Percentiles rank a stretch among this genome's conserved stretches.
Evolutionary conservation across 2,113 vertebrate genomes (phyloP).

Genomic region (Beaufortia kweichowensis): DNA sequence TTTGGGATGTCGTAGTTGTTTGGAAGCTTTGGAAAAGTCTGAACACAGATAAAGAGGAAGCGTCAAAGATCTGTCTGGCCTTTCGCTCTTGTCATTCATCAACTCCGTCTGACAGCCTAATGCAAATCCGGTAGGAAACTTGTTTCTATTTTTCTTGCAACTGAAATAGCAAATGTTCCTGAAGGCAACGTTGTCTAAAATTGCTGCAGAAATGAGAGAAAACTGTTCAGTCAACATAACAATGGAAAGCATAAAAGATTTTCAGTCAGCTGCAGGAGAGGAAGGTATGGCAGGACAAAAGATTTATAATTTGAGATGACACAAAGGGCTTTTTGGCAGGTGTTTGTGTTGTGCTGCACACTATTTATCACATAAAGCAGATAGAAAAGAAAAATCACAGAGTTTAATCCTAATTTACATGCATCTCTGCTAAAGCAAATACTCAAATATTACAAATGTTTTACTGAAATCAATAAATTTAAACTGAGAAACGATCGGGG

Average conservation of each 20-base stretch:
- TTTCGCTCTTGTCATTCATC: slow-evolving; percentile 14
- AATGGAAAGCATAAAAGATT: slow-evolving; percentile 3
- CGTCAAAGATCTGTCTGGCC: slow-evolving; percentile 26
- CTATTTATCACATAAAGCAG: slow-evolving; percentile 26
- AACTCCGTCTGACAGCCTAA: slow-evolving; percentile 20
- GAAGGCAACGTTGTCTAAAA: slow-evolving; percentile 9
- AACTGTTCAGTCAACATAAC: slow-evolving; percentile 17
- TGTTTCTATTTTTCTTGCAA: slow-evolving; percentile 8
- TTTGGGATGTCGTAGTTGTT: slow-evolving; percentile 5
- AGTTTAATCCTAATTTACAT: no score
- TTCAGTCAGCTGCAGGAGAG: not conserved
- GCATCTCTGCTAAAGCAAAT: no score
- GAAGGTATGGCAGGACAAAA: slow-evolving; percentile 14
- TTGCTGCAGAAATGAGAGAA: slow-evolving; percentile 11
- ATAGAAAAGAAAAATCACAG: not conserved
- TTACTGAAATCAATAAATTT: no score
- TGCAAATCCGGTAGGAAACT: slow-evolving; percentile 7
- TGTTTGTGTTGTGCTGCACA: slow-evolving; percentile 25
- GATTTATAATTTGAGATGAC: slow-evolving; percentile 40
- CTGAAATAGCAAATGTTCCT: not conserved
- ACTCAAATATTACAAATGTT: no score
- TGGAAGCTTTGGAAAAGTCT: not conserved
- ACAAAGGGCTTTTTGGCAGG: slow-evolving; percentile 14
- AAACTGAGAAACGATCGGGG: no score
- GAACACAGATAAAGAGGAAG: slow-evolving; percentile 17